Conservation (phyloP, 2,888 invertebrate genomes). For the Agapostemon virescens region DNA sequence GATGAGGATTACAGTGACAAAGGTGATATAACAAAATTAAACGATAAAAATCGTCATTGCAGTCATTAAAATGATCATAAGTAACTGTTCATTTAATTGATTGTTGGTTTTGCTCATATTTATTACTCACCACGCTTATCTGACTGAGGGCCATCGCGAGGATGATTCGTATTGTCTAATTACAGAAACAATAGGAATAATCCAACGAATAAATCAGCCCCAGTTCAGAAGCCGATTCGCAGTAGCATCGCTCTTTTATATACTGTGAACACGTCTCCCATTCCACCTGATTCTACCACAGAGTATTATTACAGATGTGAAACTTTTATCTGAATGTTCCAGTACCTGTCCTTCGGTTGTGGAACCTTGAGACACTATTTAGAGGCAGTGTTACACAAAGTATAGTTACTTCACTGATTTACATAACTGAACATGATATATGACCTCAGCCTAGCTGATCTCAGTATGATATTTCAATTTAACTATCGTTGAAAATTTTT, state of each 20-base stretch:
- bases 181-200: slow-evolving; percentile 77
- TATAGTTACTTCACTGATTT: background rate
- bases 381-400: background rate
- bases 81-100: slow-evolving; percentile 48
- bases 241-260: slow-evolving; percentile 78
- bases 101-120: slow-evolving; percentile 59
- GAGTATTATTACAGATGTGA: background rate
- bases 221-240: slow-evolving; percentile 75
- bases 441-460: no score
- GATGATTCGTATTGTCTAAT: slow-evolving; percentile 78
- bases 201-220: slow-evolving; percentile 73
- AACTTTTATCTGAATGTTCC: background rate
- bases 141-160: slow-evolving; percentile 86
- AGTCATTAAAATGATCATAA: slow-evolving; percentile 43
- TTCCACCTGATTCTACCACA: slow-evolving; percentile 56
- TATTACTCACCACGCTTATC: slow-evolving; percentile 84
- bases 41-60: slow-evolving; percentile 39
- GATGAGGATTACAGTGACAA: slow-evolving; percentile 15
- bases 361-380: background rate
- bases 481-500: no score
- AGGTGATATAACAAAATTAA: slow-evolving; percentile 26
- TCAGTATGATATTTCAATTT: no score
- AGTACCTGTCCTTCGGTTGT: background rate
- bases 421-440: no score
- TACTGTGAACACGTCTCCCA: slow-evolving; percentile 78